Evolutionary conservation across 1,140 invertebrate species (phyloP).

Genomic region (Platyscapa corneri): DNA sequence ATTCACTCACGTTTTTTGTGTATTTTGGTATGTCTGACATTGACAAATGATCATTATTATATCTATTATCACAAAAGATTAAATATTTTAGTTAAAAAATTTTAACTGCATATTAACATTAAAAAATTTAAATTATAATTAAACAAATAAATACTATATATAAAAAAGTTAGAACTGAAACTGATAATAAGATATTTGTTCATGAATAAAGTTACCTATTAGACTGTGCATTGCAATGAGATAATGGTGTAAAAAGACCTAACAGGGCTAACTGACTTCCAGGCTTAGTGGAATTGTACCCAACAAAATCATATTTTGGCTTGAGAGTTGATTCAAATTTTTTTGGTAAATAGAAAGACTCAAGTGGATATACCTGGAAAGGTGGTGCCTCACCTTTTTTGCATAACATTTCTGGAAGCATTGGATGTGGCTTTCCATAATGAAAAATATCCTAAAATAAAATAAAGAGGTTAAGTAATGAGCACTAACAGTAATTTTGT

Average conservation of each 20-base stretch:
- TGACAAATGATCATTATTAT: constrained; percentile 13
- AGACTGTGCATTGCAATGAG: constrained; percentile 44
- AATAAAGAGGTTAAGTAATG: neutral
- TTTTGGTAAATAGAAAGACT: constrained; percentile 63
- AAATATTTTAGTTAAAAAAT: constrained; percentile 27
- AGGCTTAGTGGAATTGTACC: constrained; percentile 43
- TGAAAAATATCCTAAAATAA: constrained; percentile 66
- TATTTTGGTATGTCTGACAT: constrained; percentile 36
- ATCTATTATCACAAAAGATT: constrained; percentile 14
- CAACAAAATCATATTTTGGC: constrained; percentile 44
- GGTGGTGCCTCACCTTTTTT: constrained; percentile 55
- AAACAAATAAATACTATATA: neutral
- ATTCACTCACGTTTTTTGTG: constrained; percentile 15
- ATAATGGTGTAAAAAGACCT: constrained; percentile 55
- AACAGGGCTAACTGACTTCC: constrained; percentile 54
- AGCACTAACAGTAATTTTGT: neutral
- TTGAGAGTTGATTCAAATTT: constrained; percentile 64
- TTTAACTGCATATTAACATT: neutral
- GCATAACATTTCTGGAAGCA: constrained; percentile 57
- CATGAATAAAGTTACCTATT: constrained; percentile 35
- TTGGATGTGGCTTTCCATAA: constrained; percentile 62
- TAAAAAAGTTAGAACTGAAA: neutral
- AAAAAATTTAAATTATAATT: neutral
- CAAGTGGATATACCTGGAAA: constrained; percentile 67
- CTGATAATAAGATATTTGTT: neutral